These are phyloP conservation scores for Andrena cerasifolii DNA, from an alignment of 1,140 invertebrate genomes.

Conservation along the genomic window DNA sequence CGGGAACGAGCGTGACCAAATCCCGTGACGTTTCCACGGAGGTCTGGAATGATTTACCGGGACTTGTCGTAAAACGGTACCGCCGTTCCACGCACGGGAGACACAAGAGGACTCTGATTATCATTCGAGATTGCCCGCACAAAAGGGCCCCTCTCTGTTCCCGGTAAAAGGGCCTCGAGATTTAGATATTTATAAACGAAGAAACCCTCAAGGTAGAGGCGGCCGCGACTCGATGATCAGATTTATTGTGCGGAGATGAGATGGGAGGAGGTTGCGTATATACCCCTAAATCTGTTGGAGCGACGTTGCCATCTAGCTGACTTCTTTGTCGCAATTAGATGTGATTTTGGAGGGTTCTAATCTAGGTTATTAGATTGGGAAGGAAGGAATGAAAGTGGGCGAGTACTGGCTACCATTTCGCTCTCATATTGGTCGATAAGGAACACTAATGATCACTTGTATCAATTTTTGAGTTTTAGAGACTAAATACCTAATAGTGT, in stretches of 20 bases:
- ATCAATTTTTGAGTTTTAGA: no score
- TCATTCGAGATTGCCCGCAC: constrained; percentile 79
- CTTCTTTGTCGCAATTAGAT: no score
- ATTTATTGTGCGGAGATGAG: constrained; percentile 56
- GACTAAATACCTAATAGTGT: no score
- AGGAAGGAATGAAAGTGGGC: no score
- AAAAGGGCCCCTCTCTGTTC: constrained; percentile 69
- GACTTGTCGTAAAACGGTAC: constrained; percentile 76
- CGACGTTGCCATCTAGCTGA: constrained; percentile 15
- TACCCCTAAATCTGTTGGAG: constrained; percentile 49
- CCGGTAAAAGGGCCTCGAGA: constrained; percentile 69
- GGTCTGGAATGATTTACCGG: constrained; percentile 78
- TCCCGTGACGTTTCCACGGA: constrained; percentile 73
- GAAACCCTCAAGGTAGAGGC: constrained; percentile 19
- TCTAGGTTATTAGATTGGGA: no score
- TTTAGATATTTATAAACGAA: constrained; percentile 79
- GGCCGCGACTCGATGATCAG: constrained; percentile 64
- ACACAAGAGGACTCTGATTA: constrained; percentile 80
- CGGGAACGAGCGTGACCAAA: constrained; percentile 73
- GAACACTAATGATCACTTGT: no score
- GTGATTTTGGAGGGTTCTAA: no score
- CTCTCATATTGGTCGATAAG: no score
- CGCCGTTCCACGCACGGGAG: constrained; percentile 71
- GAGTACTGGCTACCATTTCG: no score
- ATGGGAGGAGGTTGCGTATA: constrained; percentile 11